Conservation (phyloP, 2,113 vertebrate species). For the Piliocolobus tephrosceles region DNA sequence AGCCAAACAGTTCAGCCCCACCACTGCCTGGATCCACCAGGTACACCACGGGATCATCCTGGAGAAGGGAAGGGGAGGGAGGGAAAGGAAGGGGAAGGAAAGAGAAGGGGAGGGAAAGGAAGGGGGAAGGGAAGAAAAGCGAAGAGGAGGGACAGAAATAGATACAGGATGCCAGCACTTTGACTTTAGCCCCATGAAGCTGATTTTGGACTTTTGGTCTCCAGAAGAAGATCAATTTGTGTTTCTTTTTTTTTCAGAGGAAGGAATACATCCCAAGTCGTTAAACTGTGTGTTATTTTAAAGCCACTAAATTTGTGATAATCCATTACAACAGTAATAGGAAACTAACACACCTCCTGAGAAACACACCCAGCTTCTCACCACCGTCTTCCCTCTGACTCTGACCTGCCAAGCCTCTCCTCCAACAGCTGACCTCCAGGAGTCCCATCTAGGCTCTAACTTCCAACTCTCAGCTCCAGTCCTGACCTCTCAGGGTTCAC, state of each 20-base stretch:
- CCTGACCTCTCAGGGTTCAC: neutral
- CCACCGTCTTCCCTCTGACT: neutral
- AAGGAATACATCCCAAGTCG: neutral
- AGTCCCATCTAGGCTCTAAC: neutral
- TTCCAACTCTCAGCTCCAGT: neutral
- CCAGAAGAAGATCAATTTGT: neutral
- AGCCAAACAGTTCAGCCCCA: neutral
- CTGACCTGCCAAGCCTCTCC: neutral
- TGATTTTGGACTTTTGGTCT: neutral
- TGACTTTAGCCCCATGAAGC: neutral
- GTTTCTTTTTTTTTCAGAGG: neutral
- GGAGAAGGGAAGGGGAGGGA: neutral
- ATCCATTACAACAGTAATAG: neutral
- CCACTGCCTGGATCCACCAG: neutral
- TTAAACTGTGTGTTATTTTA: neutral
- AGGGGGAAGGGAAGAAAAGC: no score
- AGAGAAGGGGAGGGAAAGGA: neutral
- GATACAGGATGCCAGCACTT: neutral
- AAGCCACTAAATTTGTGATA: neutral
- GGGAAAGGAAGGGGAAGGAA: rapidly evolving
- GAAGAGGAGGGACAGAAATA: neutral
- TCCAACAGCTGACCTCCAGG: neutral
- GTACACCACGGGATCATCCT: neutral
- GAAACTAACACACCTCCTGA: neutral
- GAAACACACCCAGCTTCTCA: neutral